Percentiles rank a stretch among this genome's conserved stretches.
These are phyloP conservation scores for Phyllotreta cruciferae DNA, from an alignment of 2,888 invertebrate species.

Conservation along the genomic window DNA sequence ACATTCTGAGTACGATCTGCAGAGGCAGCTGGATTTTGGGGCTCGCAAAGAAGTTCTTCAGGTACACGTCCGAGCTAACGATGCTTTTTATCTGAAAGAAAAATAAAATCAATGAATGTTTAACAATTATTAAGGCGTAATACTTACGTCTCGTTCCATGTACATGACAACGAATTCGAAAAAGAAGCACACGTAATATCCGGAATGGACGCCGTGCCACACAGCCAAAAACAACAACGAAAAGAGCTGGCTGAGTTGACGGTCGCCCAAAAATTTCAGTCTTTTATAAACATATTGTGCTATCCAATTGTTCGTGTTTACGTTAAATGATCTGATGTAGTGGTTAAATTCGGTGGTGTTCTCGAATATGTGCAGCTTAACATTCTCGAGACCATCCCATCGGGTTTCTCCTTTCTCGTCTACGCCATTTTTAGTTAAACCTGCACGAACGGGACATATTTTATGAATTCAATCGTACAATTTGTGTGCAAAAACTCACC, in stretches of 20 bases:
- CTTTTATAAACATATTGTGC: slow-evolving; percentile 94
- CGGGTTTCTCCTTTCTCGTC: slow-evolving; percentile 66
- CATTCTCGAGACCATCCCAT: slow-evolving; percentile 93
- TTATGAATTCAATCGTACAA: too few relatives aligned
- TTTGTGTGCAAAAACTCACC: slow-evolving; percentile 56
- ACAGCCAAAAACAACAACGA: slow-evolving; percentile 88
- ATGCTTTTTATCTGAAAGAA: slow-evolving; percentile 65
- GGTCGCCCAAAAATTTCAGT: slow-evolving; percentile 87
- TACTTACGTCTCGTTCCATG: slow-evolving; percentile 83
- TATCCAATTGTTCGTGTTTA: slow-evolving; percentile 95
- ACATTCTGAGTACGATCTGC: slow-evolving; percentile 71
- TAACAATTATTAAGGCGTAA: too few relatives aligned
- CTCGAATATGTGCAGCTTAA: slow-evolving; percentile 83
- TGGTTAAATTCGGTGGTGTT: slow-evolving; percentile 83
- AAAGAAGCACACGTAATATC: slow-evolving; percentile 92
- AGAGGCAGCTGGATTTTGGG: slow-evolving; percentile 59
- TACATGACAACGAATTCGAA: slow-evolving; percentile 89
- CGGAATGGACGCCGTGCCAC: slow-evolving; percentile 96
- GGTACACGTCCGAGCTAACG: slow-evolving; percentile 62
- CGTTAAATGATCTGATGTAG: slow-evolving; percentile 92
- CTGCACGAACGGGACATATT: slow-evolving; percentile 55
- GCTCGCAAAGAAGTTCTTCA: slow-evolving; percentile 61
- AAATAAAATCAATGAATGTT: too few relatives aligned
- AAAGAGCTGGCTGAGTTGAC: slow-evolving; percentile 78
- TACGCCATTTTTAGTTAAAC: slow-evolving; percentile 83